Evolutionary conservation across 2,888 invertebrate species (phyloP).

Genomic region (Calameuta filiformis): DNA sequence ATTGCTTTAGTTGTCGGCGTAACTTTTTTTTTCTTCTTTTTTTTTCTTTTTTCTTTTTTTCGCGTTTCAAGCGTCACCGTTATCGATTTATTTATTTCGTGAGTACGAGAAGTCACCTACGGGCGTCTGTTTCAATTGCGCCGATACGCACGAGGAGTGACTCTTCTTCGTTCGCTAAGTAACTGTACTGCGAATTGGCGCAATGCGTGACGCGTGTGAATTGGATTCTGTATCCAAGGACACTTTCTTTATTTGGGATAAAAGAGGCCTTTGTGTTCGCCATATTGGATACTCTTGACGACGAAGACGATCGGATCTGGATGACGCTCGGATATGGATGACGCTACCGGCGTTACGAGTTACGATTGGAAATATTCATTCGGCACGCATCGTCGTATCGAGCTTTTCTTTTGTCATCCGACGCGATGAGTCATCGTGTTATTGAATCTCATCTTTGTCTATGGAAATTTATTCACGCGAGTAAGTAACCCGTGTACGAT

Average conservation of each 20-base stretch:
- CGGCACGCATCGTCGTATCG: neutral
- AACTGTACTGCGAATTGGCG: neutral
- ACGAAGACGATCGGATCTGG: neutral
- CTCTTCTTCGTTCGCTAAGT: neutral
- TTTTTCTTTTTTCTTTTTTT: neutral
- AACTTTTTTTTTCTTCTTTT: neutral
- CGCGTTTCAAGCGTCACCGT: neutral
- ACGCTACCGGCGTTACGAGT: neutral
- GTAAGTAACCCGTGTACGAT: neutral
- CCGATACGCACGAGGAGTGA: neutral
- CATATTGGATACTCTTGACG: neutral
- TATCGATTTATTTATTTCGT: neutral
- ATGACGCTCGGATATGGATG: neutral
- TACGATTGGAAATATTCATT: neutral
- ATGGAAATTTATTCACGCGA: neutral
- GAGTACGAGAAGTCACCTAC: neutral
- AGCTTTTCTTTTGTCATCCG: neutral
- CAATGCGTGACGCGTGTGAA: neutral
- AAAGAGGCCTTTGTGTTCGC: neutral
- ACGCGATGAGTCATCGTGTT: neutral
- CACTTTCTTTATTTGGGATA: neutral
- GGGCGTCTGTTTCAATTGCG: neutral
- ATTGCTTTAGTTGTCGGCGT: neutral
- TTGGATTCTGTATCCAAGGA: neutral
- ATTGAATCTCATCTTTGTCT: neutral